Evolutionary conservation across 1,140 invertebrate species (phyloP), one percentile per base, ranked within the genome.

Genomic region (Drosophila lacteicornis): DNA sequence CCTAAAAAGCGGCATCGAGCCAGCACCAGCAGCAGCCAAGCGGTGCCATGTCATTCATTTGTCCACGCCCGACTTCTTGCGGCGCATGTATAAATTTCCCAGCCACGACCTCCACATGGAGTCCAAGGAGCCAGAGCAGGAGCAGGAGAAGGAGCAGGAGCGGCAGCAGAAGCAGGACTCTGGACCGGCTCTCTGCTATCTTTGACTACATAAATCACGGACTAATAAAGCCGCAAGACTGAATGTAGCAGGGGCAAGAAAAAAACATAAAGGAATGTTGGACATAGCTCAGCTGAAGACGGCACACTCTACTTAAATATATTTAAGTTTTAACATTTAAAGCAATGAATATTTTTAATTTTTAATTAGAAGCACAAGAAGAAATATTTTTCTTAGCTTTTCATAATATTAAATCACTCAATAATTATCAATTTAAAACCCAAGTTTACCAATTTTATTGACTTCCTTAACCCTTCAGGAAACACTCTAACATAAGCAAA

Each of bases 211-310:
- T 90, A 90, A 90, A 90, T 90, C 85, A 90, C 85, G 71, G 85
- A 90, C 85, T 90, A 90, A 90, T 90, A 90, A 90, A 90, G 85
- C 85, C 85, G 82, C 85, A 90, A 91, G 85, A 91, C 86, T 85
- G 70, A 73, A 71, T 73, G 69, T 84, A 76, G 74, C 65, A 77
- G 22, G 63, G 65, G 46, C 45, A 50, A 66, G 65, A 45, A 55
- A 59, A 68, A 67, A 76, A 59, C 47, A 43, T 36, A 61, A 12
- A 68, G 25, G 49, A 68, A 68, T 70, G 49, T 17, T 9, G 25
- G 17, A 9, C 3, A 4, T 6, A 22, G 25, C 33, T 4, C 22
- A 1, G 6, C 22, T 27, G 49, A 55, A 56, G 22, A 22, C 38
- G 30, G 49, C 4, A 70, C 53, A 56, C 61, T 66, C 60, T 59